These are phyloP conservation scores for Pteromalus puparum DNA, from an alignment of 1,140 invertebrate genomes.

Conservation along the genomic window DNA sequence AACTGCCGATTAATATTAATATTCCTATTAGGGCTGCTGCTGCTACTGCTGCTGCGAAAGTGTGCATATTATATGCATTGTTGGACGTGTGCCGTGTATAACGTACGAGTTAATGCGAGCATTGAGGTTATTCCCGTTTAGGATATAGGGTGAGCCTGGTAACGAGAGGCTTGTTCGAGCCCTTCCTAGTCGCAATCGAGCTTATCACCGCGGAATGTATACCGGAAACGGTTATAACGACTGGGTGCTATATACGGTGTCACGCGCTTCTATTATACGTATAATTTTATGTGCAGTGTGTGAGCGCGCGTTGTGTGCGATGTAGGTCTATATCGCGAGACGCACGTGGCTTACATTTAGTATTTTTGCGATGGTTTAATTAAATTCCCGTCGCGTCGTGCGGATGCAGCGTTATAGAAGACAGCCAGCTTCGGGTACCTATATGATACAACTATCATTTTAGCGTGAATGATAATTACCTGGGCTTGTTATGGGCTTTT, in stretches of 20 bases:
- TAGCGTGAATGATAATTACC: no score
- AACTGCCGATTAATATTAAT: slow-evolving; percentile 45
- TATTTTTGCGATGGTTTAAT: slow-evolving; percentile 33
- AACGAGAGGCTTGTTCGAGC: neutral
- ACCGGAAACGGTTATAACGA: neutral
- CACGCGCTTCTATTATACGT: neutral
- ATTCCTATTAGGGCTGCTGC: slow-evolving; percentile 26
- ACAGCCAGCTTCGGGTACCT: no score
- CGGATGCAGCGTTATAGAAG: no score
- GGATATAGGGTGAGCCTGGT: neutral
- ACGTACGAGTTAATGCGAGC: neutral
- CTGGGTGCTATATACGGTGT: neutral
- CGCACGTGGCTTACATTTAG: neutral
- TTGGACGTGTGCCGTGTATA: no score
- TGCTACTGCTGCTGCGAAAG: neutral
- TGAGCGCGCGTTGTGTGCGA: no score
- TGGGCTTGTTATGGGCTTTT: no score
- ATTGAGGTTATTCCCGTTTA: neutral
- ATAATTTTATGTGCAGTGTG: no score
- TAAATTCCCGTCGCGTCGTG: slow-evolving; percentile 13
- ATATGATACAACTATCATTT: no score
- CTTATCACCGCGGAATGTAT: slow-evolving; percentile 9
- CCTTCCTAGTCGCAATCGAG: neutral
- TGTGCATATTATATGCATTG: slow-evolving; percentile 22
- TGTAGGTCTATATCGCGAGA: no score